Evolutionary conservation across 2,797 vertebrate genomes (phyloP).

Genomic region (Simalia tracyae): DNA sequence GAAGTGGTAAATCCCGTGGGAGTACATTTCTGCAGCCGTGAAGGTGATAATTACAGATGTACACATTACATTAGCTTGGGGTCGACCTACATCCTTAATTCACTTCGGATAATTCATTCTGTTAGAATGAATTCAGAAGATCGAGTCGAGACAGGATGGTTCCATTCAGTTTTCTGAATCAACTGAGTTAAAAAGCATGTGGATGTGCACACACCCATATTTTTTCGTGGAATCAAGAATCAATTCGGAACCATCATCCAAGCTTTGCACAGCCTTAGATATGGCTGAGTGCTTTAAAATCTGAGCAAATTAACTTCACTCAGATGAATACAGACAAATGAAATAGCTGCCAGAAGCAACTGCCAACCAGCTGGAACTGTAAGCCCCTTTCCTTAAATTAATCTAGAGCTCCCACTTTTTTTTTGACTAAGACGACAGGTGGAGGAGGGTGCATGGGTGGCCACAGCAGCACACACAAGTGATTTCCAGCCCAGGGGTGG

Average conservation of each 20-base stretch:
- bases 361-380: neutral
- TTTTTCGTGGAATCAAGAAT: neutral
- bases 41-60: neutral
- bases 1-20: neutral
- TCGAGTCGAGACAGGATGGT: neutral
- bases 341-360: neutral
- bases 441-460: neutral
- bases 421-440: neutral
- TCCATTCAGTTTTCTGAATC: neutral
- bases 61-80: neutral
- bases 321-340: neutral
- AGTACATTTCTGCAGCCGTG: neutral
- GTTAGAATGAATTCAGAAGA: neutral
- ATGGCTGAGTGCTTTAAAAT: neutral
- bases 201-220: neutral
- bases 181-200: neutral
- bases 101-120: neutral
- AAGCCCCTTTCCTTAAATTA: neutral
- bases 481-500: neutral
- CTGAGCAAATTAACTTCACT: neutral
- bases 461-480: neutral
- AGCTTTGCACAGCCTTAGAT: neutral
- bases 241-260: neutral
- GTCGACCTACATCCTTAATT: neutral
- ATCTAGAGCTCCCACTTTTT: neutral